Evolutionary conservation across 2,113 vertebrate genomes (phyloP).

Genomic region (Takifugu bimaculatus): DNA sequence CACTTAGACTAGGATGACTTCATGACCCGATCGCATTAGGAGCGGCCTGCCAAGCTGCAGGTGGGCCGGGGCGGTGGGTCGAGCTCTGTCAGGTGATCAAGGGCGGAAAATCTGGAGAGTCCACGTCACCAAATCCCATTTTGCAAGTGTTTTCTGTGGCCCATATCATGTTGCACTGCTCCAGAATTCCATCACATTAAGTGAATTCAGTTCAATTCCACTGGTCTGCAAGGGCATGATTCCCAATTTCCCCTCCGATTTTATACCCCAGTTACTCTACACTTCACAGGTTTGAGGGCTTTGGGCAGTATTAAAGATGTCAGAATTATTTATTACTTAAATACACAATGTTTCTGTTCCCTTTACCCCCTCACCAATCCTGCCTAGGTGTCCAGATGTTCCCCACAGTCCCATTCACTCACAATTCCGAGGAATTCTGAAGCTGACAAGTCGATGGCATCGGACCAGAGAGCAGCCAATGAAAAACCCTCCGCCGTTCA

Average conservation of each 20-base stretch:
- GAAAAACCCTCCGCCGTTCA: constrained; percentile 26
- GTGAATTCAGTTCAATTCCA: constrained; percentile 57
- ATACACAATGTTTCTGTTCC: constrained; percentile 18
- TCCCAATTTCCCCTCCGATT: constrained; percentile 36
- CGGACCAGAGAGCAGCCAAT: constrained; percentile 36
- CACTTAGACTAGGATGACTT: constrained; percentile 43
- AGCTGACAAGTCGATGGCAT: constrained; percentile 36
- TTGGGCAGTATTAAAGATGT: constrained; percentile 7
- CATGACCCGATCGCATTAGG: constrained; percentile 22
- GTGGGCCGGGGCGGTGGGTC: constrained; percentile 15
- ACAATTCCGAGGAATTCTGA: constrained; percentile 7
- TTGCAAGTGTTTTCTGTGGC: constrained; percentile 3
- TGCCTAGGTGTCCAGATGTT: constrained; percentile 7
- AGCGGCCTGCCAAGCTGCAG: constrained; percentile 30
- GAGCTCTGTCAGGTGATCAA: constrained; percentile 27
- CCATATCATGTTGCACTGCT: constrained; percentile 23
- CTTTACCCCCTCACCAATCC: constrained; percentile 1
- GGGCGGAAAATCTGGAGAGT: constrained; percentile 28
- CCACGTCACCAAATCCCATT: neutral
- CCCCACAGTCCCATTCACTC: constrained; percentile 17
- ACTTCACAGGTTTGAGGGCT: constrained; percentile 36
- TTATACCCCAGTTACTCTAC: constrained; percentile 19
- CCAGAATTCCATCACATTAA: constrained; percentile 33
- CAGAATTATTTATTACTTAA: constrained; percentile 34
- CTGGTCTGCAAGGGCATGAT: constrained; percentile 66